phyloP scores from a whole-genome alignment of 2,888 invertebrate genomes.

The Spodoptera picta region DNA sequence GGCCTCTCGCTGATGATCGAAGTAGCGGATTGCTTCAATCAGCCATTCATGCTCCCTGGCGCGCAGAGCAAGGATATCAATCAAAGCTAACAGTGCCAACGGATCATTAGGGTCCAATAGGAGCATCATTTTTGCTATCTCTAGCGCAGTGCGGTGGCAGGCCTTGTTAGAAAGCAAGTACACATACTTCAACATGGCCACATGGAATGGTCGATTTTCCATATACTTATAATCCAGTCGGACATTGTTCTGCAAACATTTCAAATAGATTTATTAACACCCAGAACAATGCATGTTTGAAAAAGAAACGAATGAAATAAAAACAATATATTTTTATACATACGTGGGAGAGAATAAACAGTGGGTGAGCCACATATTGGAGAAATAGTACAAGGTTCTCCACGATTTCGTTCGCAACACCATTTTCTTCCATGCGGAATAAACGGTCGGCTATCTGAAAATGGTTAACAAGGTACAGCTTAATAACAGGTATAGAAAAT shows the following conservation, averaged over 20 bases:
- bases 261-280: neutral
- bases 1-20: conserved; percentile 61
- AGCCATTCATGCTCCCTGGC: conserved; percentile 93
- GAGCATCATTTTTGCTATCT: conserved; percentile 94
- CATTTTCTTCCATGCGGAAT: conserved; percentile 66
- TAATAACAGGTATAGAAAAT: too few species aligned
- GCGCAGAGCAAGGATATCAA: conserved; percentile 94
- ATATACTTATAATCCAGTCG: conserved; percentile 70
- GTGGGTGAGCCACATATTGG: conserved; percentile 67
- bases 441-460: conserved; percentile 67
- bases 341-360: conserved; percentile 72
- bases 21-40: conserved; percentile 62
- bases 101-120: conserved; percentile 94
- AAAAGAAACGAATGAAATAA: too few species aligned
- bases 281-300: neutral
- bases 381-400: conserved; percentile 68
- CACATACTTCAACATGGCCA: conserved; percentile 93
- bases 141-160: conserved; percentile 95
- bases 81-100: conserved; percentile 91
- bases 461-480: conserved; percentile 2
- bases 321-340: conserved; percentile 43
- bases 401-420: conserved; percentile 59
- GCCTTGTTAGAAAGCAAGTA: conserved; percentile 93
- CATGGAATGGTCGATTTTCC: conserved; percentile 80
- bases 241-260: conserved; percentile 61